Conservation (phyloP, 2,113 vertebrate genomes). For the Equus quagga region DNA sequence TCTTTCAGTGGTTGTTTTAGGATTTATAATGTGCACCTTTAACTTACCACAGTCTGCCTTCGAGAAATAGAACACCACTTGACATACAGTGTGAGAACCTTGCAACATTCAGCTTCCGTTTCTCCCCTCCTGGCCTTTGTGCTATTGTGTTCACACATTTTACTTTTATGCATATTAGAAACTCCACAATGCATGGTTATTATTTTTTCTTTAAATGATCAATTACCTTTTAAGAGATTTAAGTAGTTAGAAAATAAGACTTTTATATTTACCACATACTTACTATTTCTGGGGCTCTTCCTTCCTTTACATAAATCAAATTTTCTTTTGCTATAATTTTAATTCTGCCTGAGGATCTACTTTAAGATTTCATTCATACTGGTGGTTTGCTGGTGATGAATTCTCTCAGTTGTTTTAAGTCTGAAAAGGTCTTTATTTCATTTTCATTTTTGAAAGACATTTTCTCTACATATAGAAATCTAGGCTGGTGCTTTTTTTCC, state of each 20-base stretch:
- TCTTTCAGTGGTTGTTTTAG: background rate
- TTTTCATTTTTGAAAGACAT: background rate
- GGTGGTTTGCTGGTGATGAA: background rate
- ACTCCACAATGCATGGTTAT: background rate
- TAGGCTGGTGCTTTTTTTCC: background rate
- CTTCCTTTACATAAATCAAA: background rate
- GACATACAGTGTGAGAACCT: background rate
- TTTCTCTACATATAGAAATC: background rate
- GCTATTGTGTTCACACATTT: background rate
- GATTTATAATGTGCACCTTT: background rate
- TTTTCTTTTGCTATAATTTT: conserved; percentile 30
- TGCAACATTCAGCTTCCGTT: background rate
- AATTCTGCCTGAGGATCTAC: background rate
- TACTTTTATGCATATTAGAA: background rate
- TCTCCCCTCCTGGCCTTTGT: background rate
- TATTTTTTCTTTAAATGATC: background rate
- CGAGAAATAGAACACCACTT: background rate
- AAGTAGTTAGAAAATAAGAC: background rate
- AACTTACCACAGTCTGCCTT: background rate
- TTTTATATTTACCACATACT: background rate
- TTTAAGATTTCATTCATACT: background rate
- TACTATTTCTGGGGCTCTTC: background rate
- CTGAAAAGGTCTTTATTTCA: background rate
- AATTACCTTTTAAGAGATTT: background rate
- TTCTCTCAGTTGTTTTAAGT: background rate